Conservation (phyloP, 2,888 invertebrate genomes). For the Ectropis crepuscularia region DNA sequence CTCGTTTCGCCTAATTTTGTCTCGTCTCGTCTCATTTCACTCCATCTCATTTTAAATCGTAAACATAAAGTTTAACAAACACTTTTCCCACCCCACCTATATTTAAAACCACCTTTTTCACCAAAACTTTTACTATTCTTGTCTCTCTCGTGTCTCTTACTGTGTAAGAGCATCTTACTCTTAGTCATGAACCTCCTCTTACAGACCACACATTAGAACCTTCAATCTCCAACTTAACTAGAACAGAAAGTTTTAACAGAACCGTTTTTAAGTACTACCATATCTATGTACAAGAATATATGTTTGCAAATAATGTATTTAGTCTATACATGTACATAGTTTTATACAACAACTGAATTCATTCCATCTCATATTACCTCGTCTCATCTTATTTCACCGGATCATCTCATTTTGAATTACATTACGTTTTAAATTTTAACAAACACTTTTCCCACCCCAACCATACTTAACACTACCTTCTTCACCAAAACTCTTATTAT, state of each 20-base stretch:
- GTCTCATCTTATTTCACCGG: no score
- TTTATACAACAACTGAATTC: no score
- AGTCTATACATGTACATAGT: not conserved
- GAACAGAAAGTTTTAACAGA: not conserved
- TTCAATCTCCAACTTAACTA: slow-evolving; percentile 63
- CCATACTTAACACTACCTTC: not conserved
- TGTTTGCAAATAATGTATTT: no score
- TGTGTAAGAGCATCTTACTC: slow-evolving; percentile 65
- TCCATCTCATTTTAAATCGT: not conserved
- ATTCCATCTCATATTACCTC: no score
- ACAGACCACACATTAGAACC: slow-evolving; percentile 63
- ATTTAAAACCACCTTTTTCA: slow-evolving; percentile 13
- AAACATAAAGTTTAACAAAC: not conserved
- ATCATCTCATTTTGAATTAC: no score
- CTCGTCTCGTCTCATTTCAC: not conserved
- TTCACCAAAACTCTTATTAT: not conserved
- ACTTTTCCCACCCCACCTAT: not conserved
- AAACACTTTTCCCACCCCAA: no score
- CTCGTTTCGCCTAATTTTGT: no score
- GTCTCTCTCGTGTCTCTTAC: slow-evolving; percentile 64
- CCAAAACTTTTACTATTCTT: slow-evolving; percentile 49
- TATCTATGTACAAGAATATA: not conserved
- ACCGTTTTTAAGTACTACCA: not conserved
- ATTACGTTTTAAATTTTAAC: no score
- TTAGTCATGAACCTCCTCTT: slow-evolving; percentile 66